Evolutionary conservation across 2,797 vertebrate genomes (phyloP).

Genomic region (Mormyrops attenuatus): DNA sequence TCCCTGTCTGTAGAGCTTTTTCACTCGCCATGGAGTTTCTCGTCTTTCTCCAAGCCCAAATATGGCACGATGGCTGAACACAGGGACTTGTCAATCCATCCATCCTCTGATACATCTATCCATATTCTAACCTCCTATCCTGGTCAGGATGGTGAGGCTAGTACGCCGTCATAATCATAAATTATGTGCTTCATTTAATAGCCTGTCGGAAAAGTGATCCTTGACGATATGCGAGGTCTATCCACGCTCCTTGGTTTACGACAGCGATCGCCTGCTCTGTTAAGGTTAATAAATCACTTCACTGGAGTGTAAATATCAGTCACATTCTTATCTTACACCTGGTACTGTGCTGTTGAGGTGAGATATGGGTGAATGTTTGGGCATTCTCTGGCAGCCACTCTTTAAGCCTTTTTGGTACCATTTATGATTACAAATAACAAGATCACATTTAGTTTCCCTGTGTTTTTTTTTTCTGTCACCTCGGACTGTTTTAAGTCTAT

Average conservation of each 20-base stretch:
- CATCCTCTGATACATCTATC: not conserved
- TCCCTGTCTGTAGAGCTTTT: not conserved
- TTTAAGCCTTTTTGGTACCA: not conserved
- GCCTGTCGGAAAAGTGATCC: conserved; percentile 6
- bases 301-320: conserved; percentile 18
- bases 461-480: not conserved
- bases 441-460: not conserved
- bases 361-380: not conserved
- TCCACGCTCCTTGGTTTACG: conserved; percentile 15
- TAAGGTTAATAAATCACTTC: conserved; percentile 27
- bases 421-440: not conserved
- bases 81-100: conserved; percentile 10
- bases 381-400: not conserved
- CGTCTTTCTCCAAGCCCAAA: not conserved
- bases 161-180: not conserved
- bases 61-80: not conserved
- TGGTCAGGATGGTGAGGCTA: not conserved
- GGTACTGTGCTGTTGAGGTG: not conserved
- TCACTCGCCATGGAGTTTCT: not conserved
- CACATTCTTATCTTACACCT: not conserved
- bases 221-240: conserved; percentile 24
- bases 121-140: not conserved
- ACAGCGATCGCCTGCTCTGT: conserved; percentile 18
- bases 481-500: not conserved
- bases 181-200: conserved; percentile 12